These are phyloP conservation scores for Coregonus clupeaformis DNA, from an alignment of 2,113 vertebrate species.

Conservation along the genomic window DNA sequence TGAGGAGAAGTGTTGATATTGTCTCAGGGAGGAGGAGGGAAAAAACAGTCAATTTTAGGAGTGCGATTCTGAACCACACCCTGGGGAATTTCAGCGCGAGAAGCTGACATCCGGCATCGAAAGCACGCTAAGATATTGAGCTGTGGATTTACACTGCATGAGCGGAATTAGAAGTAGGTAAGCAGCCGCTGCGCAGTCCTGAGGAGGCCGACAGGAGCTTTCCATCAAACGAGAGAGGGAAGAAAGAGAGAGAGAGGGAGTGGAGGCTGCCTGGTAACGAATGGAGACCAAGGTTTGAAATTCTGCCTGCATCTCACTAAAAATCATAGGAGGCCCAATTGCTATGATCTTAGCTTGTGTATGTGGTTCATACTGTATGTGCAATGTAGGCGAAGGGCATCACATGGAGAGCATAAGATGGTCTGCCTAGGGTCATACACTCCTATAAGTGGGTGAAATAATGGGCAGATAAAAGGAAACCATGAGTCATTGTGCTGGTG, in stretches of 20 bases:
- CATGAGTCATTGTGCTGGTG: too few relatives aligned
- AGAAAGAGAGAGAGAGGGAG: background rate
- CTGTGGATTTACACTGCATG: constrained; percentile 37
- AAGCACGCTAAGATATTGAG: constrained; percentile 40
- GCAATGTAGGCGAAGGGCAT: too few relatives aligned
- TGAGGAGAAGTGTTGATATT: constrained; percentile 28
- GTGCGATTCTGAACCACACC: constrained; percentile 44
- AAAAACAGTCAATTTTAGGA: constrained; percentile 36
- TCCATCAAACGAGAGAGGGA: constrained; percentile 39
- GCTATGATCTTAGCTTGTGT: background rate
- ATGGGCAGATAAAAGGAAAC: too few relatives aligned
- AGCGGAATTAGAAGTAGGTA: constrained; percentile 57
- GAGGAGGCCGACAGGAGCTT: constrained; percentile 34
- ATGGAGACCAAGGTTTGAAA: background rate
- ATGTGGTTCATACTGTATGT: too few relatives aligned
- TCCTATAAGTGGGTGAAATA: too few relatives aligned
- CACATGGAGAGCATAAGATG: too few relatives aligned
- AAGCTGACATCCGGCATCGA: constrained; percentile 44
- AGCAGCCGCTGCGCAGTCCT: background rate
- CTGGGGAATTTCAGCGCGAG: constrained; percentile 34
- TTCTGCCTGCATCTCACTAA: background rate
- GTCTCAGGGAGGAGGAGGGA: constrained; percentile 7
- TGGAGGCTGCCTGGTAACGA: background rate
- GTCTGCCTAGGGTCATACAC: too few relatives aligned
- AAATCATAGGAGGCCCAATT: background rate